These are phyloP conservation scores for Salticus scenicus DNA, from an alignment of 2,888 invertebrate species.

Conservation along the genomic window DNA sequence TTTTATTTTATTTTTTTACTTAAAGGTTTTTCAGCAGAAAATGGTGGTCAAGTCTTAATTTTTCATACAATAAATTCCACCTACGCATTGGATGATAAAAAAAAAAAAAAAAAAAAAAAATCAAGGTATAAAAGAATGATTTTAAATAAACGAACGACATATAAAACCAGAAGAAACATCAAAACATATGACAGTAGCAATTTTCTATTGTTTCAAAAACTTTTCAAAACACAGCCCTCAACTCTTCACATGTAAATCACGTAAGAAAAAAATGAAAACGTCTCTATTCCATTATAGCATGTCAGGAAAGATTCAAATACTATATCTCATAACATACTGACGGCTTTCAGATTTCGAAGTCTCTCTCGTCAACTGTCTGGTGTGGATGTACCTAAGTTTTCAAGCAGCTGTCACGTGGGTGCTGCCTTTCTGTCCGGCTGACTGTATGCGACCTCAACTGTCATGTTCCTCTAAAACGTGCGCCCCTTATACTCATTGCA, in stretches of 20 bases:
- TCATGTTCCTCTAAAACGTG: slow-evolving; percentile 3
- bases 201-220: not conserved
- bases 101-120: too few relatives aligned
- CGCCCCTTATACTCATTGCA: slow-evolving; percentile 5
- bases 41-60: too few relatives aligned
- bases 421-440: not conserved
- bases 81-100: too few relatives aligned
- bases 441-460: not conserved
- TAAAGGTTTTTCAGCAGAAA: too few relatives aligned
- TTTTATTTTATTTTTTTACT: too few relatives aligned
- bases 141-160: too few relatives aligned
- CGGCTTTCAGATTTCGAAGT: not conserved
- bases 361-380: not conserved
- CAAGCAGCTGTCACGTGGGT: slow-evolving; percentile 9
- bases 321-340: not conserved
- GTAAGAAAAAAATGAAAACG: not conserved
- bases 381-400: not conserved
- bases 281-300: not conserved
- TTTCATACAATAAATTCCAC: too few relatives aligned
- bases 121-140: too few relatives aligned
- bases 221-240: not conserved
- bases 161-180: too few relatives aligned
- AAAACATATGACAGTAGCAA: not conserved
- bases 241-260: not conserved
- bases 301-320: not conserved